A percentile compares a stretch with the other conserved stretches of the same genome.
These are phyloP conservation scores for Caenorhabditis sp. DNA, from an alignment of 2,888 invertebrate species.

Conservation along the genomic window DNA sequence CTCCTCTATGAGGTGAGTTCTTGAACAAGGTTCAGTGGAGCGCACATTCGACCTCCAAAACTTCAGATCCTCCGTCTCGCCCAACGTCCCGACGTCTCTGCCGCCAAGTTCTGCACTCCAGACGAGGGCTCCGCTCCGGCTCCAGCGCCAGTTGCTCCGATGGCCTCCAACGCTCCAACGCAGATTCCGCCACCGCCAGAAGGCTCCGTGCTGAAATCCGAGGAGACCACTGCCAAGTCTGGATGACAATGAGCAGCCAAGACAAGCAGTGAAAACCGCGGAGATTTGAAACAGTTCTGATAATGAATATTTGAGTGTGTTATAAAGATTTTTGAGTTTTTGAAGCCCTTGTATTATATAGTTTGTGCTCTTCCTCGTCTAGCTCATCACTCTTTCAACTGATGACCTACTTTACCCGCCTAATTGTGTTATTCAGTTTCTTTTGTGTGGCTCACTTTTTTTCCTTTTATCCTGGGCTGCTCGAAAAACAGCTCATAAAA, in stretches of 20 bases:
- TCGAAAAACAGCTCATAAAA: constrained; percentile 42
- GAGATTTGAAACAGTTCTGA: background rate
- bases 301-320: too few species aligned
- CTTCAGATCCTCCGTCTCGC: constrained; percentile 21
- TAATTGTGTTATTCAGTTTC: background rate
- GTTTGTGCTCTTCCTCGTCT: too few species aligned
- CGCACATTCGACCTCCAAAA: too few species aligned
- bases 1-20: constrained; percentile 38
- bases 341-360: too few species aligned
- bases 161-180: too few species aligned
- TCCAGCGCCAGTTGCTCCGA: background rate
- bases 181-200: constrained; percentile 5
- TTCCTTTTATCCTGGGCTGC: background rate
- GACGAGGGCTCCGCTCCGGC: constrained; percentile 1
- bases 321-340: too few species aligned
- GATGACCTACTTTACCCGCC: too few species aligned
- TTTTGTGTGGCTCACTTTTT: background rate
- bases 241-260: background rate
- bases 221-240: constrained; percentile 9
- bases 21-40: background rate
- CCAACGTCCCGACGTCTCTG: constrained; percentile 25
- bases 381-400: too few species aligned
- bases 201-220: constrained; percentile 18
- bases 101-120: constrained; percentile 15
- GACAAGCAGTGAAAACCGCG: background rate